Evolutionary conservation across 2,113 vertebrate genomes (phyloP), one percentile per base, ranked within the genome.

Genomic region (Hystrix brachyura): DNA sequence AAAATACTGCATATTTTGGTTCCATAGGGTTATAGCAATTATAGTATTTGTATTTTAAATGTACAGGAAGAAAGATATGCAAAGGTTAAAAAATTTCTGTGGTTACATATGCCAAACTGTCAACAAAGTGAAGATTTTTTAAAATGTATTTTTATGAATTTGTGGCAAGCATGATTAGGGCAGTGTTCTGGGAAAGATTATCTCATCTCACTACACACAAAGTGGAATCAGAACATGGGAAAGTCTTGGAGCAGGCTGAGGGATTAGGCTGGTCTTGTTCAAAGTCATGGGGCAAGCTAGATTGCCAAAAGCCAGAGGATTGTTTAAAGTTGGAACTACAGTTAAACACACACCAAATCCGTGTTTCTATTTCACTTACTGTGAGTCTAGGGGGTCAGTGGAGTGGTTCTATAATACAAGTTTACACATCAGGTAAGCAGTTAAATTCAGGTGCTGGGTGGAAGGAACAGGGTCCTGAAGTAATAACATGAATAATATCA

Each of bases 141-240:
- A 90, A 79, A 60, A 79, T 90, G 38, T 79, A 67, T 11, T 90
- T 96, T 89, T 94, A n/a, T 91, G 62, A 18, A 60, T n/a, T 60
- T 67, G 3, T 84, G 57, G 32, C 48, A 55, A 57, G 17, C 3
- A 8, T 14, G 3, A 32, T 67, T 57, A 86, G 82, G 18, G 34
- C 46, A 72, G 57, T 79, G 10, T 83, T 94, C 57, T 87, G 60
- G 81, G 32, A 90, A 95, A 90, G 19, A 12, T 65, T 79, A 53
- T 79, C 59, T 92, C 48, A 83, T 78, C 21, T 80, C 7, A 84
- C 6, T 25, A 51, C 10, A 34, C 5, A 60, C 10, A 71, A 67
- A 51, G 27, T 78, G 9, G 46, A 91, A 71, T 67, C 38, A 69
- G 62, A 89, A 74, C 0, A 1, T 21, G 7, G 2, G 2, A 7